Base-by-base conservation (phyloP, 2,888 invertebrate species). In the Heliconius cydno region DNA sequence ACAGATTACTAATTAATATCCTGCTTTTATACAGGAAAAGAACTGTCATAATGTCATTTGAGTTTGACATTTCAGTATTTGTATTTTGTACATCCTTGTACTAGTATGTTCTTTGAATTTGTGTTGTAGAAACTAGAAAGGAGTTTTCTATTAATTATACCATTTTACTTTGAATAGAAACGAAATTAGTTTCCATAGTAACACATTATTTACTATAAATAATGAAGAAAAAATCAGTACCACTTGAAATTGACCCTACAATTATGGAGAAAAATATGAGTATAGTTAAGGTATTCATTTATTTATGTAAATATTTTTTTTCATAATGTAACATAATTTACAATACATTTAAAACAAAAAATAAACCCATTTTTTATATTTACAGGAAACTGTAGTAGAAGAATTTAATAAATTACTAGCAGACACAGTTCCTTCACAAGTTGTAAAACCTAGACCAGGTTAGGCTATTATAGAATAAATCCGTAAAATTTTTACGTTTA, bases 391-490 rank as follows among this genome's bases (percentile, higher is more conserved):
- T 9, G 90, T 96, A 30, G 96, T 96, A 86, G 95, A 96, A 76
- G 96, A 96, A 82, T 89, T 97, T 22, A 95, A 95, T 81, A 96
- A 96, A 85, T 90, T 96, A 65, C 93, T 97, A 28, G 90, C 93
- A 3, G 93, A 95, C 80, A 88, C 93, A 46, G 88, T 95, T 70
- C 96, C 96, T 41, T 96, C 95, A 3, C 96, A 96, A 88, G 91
- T 96, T 79, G 96, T 97, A 3, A 96, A 96, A 88, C 97, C 97
- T 65, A 94, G 88, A 81, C 96, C 97, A 90, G 97, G 97, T 97
- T 94, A 72, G 30, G 10, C 19, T n/a, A 34, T 6, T 19, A 19
- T 52, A 60, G n/a, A 60, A 60, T 60, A n/a, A 60, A 60, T 3
- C 60, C 13, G 38, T 75, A 30, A 28, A 52, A 25, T 52, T 52